Conservation (phyloP, 2,113 vertebrate genomes). For the Pelodiscus sinensis region DNA sequence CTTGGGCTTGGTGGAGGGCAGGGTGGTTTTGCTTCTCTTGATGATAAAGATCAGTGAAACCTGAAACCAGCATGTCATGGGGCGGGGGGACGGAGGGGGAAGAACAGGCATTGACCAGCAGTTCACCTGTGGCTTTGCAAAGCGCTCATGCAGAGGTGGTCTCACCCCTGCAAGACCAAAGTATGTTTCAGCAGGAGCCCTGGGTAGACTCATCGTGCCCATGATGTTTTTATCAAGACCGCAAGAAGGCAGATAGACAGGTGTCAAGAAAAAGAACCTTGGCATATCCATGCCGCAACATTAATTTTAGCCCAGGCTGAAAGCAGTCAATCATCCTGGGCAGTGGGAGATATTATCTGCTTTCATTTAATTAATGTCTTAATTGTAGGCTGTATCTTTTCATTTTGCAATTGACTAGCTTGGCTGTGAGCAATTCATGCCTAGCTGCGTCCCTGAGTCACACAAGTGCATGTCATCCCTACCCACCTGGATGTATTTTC, state of each 20-base stretch:
- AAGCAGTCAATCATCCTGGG: accelerated
- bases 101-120: accelerated
- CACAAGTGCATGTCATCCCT: neutral
- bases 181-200: accelerated
- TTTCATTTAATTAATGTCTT: neutral
- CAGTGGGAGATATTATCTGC: accelerated
- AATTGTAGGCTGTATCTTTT: conserved; percentile 1
- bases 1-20: neutral
- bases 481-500: neutral
- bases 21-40: neutral
- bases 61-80: neutral
- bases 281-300: accelerated
- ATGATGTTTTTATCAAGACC: accelerated
- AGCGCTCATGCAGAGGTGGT: accelerated
- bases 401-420: conserved; percentile 8
- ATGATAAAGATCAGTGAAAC: neutral
- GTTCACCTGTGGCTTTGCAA: accelerated
- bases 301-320: accelerated
- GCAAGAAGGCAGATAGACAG: neutral
- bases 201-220: accelerated
- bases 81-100: too few relatives aligned
- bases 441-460: neutral
- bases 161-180: neutral
- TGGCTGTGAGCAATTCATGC: neutral
- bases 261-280: neutral